phyloP scores from a whole-genome alignment of 1,140 invertebrate species.

The Littorina saxatilis region DNA sequence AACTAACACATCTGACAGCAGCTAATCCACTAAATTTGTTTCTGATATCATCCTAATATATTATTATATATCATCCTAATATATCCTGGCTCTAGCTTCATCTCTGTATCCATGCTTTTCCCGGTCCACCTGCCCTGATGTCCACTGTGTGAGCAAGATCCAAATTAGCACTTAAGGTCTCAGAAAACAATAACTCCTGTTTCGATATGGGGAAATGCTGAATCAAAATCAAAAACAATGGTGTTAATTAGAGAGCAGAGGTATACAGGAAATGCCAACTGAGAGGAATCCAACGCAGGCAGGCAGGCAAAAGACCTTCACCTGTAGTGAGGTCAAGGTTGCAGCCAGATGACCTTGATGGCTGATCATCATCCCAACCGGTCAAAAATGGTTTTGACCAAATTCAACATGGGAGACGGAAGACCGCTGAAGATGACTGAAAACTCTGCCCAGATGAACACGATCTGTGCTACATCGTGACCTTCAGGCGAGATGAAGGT shows the following conservation, averaged over 20 bases:
- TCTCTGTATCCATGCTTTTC: too few species aligned
- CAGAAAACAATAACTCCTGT: slow-evolving; percentile 14
- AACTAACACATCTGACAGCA: too few species aligned
- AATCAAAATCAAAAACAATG: neutral
- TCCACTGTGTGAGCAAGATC: slow-evolving; percentile 32
- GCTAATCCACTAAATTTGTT: too few species aligned
- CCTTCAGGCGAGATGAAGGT: neutral
- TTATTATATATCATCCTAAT: too few species aligned
- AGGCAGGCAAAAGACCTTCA: neutral
- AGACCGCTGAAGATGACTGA: too few species aligned
- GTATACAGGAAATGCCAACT: slow-evolving; percentile 36
- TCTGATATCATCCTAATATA: too few species aligned
- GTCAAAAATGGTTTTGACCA: too few species aligned
- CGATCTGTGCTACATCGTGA: too few species aligned
- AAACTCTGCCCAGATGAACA: too few species aligned
- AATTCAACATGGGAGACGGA: too few species aligned
- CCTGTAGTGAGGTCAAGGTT: neutral
- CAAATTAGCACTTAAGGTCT: slow-evolving; percentile 35
- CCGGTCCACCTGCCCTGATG: too few species aligned
- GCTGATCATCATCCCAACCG: neutral
- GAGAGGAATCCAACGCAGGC: neutral
- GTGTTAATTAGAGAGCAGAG: slow-evolving; percentile 2
- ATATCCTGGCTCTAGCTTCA: too few species aligned
- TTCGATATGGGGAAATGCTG: slow-evolving; percentile 14
- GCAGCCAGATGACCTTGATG: neutral